phyloP scores from a whole-genome alignment of 2,113 vertebrate genomes.

The Pipra filicauda region DNA sequence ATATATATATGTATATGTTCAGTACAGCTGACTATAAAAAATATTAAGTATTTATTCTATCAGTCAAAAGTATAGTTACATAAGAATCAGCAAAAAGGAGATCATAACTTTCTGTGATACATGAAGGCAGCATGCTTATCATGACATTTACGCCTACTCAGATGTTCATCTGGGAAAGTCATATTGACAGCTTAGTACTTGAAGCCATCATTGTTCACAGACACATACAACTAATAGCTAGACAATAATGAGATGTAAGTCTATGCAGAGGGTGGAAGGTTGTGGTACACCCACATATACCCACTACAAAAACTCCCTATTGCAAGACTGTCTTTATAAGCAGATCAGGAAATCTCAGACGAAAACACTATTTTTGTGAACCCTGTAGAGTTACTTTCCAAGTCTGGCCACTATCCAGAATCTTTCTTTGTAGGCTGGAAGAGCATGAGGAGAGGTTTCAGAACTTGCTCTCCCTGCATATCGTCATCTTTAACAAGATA shows the following conservation, averaged over 20 bases:
- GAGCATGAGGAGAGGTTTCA: not conserved
- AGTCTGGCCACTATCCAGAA: not conserved
- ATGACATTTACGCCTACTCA: conserved; percentile 66
- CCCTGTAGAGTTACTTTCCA: not conserved
- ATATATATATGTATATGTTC: not conserved
- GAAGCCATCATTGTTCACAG: conserved; percentile 59
- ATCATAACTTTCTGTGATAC: conserved; percentile 32
- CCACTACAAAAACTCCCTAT: not conserved
- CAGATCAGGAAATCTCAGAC: not conserved
- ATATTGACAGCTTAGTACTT: conserved; percentile 57
- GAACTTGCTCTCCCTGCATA: not conserved
- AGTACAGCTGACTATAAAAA: not conserved
- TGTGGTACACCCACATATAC: conserved; percentile 7
- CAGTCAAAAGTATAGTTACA: conserved; percentile 38
- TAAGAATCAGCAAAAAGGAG: conserved; percentile 48
- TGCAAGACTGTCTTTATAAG: not conserved
- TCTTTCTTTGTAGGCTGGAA: not conserved
- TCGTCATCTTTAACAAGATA: not conserved
- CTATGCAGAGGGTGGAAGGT: conserved; percentile 33
- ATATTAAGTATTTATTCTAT: not conserved
- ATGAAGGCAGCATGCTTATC: conserved; percentile 62
- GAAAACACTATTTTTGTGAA: not conserved
- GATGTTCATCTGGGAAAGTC: conserved; percentile 59
- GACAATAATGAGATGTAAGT: conserved; percentile 54
- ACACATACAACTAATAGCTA: conserved; percentile 63